A percentile compares a stretch with the other conserved stretches of the same genome.
These are phyloP conservation scores for Oryzias celebensis DNA, from an alignment of 2,113 vertebrate species.

Conservation along the genomic window DNA sequence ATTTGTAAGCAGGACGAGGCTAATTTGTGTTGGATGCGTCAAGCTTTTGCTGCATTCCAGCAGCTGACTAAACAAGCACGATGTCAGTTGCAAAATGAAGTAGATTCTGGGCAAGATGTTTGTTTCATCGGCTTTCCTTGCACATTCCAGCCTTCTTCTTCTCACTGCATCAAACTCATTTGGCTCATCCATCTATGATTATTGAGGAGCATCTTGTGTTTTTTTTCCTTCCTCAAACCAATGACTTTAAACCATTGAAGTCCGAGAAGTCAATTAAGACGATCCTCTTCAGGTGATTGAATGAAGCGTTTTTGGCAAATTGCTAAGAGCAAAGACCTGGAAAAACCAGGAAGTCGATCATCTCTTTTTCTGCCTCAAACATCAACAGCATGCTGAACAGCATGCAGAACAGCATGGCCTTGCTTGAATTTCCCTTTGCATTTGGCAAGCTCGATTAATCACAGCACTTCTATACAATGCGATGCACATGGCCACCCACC, in stretches of 20 bases:
- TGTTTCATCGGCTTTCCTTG: conserved; percentile 15
- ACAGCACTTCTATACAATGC: conserved; percentile 61
- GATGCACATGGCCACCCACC: conserved; percentile 57
- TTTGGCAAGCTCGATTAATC: conserved; percentile 79
- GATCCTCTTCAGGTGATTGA: conserved; percentile 34
- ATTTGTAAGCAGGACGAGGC: no score
- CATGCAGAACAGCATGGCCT: conserved; percentile 54
- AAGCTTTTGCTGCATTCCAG: neutral
- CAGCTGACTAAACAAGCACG: neutral
- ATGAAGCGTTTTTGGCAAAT: conserved; percentile 38
- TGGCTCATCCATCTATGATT: conserved; percentile 42
- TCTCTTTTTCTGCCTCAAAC: conserved; percentile 42
- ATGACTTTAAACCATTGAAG: conserved; percentile 23
- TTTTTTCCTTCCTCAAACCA: conserved; percentile 30
- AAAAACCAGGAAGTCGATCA: conserved; percentile 59
- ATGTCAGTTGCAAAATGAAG: conserved; percentile 13
- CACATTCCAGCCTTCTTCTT: conserved; percentile 16
- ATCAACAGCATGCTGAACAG: conserved; percentile 52
- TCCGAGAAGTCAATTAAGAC: conserved; percentile 62
- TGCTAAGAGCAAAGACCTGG: conserved; percentile 36
- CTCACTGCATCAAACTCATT: conserved; percentile 14
- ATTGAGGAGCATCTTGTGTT: conserved; percentile 24
- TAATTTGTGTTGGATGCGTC: conserved; percentile 1
- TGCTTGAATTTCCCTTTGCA: conserved; percentile 68
- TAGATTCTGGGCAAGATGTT: conserved; percentile 11